These are phyloP conservation scores for Percopsis omiscomaycus DNA, from an alignment of 2,797 vertebrate genomes.

Conservation along the genomic window DNA sequence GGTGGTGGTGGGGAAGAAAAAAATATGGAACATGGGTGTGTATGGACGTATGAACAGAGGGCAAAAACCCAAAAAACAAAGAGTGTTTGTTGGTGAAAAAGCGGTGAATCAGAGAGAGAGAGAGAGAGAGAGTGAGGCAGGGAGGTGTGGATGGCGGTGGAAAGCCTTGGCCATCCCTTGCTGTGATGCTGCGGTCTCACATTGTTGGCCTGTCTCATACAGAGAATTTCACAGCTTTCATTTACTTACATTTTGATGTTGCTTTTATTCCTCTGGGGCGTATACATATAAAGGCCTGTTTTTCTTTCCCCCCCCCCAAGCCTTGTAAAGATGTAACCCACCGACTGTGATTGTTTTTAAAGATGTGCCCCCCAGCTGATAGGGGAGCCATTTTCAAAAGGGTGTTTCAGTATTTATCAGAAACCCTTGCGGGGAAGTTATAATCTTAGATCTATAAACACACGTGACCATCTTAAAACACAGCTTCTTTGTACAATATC, in stretches of 20 bases:
- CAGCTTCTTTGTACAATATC: too few species aligned
- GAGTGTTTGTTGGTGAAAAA: too few species aligned
- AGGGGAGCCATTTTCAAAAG: constrained; percentile 32
- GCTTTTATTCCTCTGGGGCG: constrained; percentile 2
- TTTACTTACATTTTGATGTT: constrained; percentile 60
- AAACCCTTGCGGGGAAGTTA: too few species aligned
- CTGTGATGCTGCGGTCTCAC: constrained; percentile 38
- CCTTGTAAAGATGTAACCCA: constrained; percentile 11
- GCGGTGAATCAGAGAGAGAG: too few species aligned
- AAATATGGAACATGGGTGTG: neutral
- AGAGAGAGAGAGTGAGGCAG: neutral
- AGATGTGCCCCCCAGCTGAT: constrained; percentile 28
- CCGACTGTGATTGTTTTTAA: constrained; percentile 30
- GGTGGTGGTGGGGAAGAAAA: too few species aligned
- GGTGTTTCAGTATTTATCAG: constrained; percentile 25
- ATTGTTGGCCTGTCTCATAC: constrained; percentile 26
- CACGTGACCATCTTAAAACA: too few species aligned
- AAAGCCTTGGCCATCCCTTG: constrained; percentile 27
- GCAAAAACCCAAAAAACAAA: neutral
- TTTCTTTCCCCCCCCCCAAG: constrained; percentile 31
- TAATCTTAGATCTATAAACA: too few species aligned
- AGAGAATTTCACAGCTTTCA: constrained; percentile 68
- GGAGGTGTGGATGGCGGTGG: constrained; percentile 15
- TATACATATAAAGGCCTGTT: constrained; percentile 42
- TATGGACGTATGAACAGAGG: neutral